phyloP scores from a whole-genome alignment of 2,797 vertebrate genomes.

The Eleutherodactylus coqui region DNA sequence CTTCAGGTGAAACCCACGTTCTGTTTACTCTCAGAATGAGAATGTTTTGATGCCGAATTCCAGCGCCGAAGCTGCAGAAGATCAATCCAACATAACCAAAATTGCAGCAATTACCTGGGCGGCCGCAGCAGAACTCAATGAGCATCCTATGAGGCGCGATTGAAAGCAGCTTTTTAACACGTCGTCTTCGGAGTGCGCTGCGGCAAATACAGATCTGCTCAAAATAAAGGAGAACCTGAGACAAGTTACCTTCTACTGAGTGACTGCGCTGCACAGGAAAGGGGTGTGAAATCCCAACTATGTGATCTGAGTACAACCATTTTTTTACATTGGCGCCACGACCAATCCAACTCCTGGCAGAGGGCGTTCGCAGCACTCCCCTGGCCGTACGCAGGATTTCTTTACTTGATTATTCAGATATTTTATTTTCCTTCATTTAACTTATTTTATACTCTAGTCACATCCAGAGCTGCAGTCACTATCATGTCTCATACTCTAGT shows the following conservation, averaged over 20 bases:
- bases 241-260: background rate
- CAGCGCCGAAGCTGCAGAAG: background rate
- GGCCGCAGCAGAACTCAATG: background rate
- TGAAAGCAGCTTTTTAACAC: background rate
- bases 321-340: background rate
- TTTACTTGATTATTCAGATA: background rate
- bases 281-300: background rate
- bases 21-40: background rate
- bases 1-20: background rate
- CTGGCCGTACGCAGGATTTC: background rate
- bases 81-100: slow-evolving; percentile 1
- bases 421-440: background rate
- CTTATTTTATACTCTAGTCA: background rate
- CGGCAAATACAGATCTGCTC: background rate
- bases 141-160: background rate
- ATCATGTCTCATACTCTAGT: no score
- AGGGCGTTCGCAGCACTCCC: background rate
- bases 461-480: background rate
- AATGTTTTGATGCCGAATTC: slow-evolving; percentile 16
- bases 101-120: slow-evolving; percentile 8
- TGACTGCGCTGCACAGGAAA: background rate
- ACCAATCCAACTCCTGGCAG: background rate
- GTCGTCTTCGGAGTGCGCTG: background rate
- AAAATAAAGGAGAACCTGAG: background rate
- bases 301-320: background rate